Evolutionary conservation across 2,888 invertebrate genomes (phyloP).

Genomic region (Zonitis immaculata): DNA sequence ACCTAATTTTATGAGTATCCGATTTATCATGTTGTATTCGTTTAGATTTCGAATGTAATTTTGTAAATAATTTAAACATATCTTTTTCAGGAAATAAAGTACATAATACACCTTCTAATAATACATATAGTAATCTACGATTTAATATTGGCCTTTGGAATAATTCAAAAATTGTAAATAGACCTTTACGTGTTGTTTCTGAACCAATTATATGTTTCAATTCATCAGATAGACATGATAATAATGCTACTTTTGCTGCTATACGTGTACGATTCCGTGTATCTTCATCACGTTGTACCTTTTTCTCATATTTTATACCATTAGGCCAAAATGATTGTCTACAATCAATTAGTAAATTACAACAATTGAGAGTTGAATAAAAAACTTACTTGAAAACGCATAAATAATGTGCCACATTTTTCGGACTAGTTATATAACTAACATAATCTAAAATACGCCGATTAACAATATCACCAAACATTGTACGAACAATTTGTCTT

Average conservation of each 20-base stretch:
- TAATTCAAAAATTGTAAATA: constrained; percentile 79
- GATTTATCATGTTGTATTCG: constrained; percentile 28
- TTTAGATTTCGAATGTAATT: constrained; percentile 65
- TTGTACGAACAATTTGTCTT: constrained; percentile 71
- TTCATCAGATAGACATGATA: constrained; percentile 83
- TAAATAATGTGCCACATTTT: constrained; percentile 83
- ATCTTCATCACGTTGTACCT: constrained; percentile 39
- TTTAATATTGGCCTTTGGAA: constrained; percentile 85
- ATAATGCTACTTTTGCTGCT: constrained; percentile 78
- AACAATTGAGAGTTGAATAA: too few relatives aligned
- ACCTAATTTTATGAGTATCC: constrained; percentile 32
- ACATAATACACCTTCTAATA: constrained; percentile 75
- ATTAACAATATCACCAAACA: constrained; percentile 80
- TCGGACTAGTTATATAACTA: constrained; percentile 78
- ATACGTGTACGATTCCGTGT: constrained; percentile 70
- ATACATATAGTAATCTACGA: constrained; percentile 73
- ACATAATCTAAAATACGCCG: constrained; percentile 85
- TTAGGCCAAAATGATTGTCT: constrained; percentile 61
- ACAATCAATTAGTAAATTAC: too few relatives aligned
- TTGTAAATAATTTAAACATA: constrained; percentile 65
- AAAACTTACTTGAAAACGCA: constrained; percentile 68
- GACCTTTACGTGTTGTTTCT: constrained; percentile 78
- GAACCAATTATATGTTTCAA: constrained; percentile 84
- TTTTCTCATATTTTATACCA: constrained; percentile 47
- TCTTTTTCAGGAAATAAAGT: constrained; percentile 78